Base-by-base conservation (phyloP, 2,797 vertebrate genomes). In the Tokudaia tokunoshimensis region DNA sequence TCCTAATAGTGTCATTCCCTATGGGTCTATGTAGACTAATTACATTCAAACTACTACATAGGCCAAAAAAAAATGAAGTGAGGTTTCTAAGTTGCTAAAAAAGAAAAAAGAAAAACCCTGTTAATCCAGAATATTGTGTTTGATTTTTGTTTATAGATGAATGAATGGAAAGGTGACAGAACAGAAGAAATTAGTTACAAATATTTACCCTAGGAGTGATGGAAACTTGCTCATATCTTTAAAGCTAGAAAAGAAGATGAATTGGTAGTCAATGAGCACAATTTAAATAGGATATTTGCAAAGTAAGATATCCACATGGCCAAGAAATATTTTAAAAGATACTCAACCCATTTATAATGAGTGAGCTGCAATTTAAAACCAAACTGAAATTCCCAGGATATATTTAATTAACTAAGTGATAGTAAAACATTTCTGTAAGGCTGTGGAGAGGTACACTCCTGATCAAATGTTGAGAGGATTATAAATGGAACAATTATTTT, bases 271-370 rank as follows among this genome's bases (percentile, higher is more conserved):
- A 93, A 70, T 79, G 15, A 55, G 8, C 2, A 52, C 59, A 11
- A 52, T 12, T 67, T 63, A 47, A 84, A 37, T 19, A 70, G 29
- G 17, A 19, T 83, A 9, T 91, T 95, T 67, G 37, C n/a, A 75
- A 61, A 75, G 85, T 34, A 61, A 34, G 29, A 74, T 34, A 63
- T 5, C 3, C 41, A 84, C 84, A 63, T 44, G 26, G 0, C 17
- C 31, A 80, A 92, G 47, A 95, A 81, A 47, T 41, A 89, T 78
- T 91, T 91, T 52, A 52, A 88, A 95, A 72, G 11, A 34, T 59
- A 19, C 44, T 81, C 37, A 75, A 61, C 52, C 72, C 13, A 67
- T 89, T 86, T 24, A 55, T 37, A 65, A 29, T 76, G 37, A 70
- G 26, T 81, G n/a, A 93, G 70, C 82, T 92, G 6, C 2, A 92